Evolutionary conservation across 2,797 vertebrate species (phyloP), one percentile per base, ranked within the genome.

Genomic region (Anguilla obscura): DNA sequence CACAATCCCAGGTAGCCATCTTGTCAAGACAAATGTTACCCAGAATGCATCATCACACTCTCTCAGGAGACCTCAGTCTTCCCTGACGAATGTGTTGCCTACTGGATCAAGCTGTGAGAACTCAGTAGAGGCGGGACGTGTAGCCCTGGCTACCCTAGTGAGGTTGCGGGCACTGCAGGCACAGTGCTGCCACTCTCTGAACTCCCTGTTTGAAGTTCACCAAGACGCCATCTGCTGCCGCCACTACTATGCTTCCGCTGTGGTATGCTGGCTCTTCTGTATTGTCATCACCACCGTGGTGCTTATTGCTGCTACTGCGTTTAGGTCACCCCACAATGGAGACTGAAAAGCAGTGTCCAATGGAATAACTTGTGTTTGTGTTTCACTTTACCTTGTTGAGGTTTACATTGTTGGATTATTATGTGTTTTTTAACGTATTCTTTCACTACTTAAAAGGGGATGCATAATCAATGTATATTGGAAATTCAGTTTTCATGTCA

Each of bases 1-100:
- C 24, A 24, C 9, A 69, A 48, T 63, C 58, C 63, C 85, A 86
- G 48, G 36, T 58, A 48, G 66, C 85, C 60, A 86, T 45, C 63
- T 48, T 18, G 85, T 66, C 56, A 71, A 60, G 24, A 74, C 66
- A n/a, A 27, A 86, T 48, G 21, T 86, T n/a, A 40, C 45, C 63
- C 36, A 86, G 66, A 69, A 86, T n/a, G 14, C 66, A 30, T 12
- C 10, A 33, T 21, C 24, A 40, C 40, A 33, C 66, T 48, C 18
- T 58, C 27, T 86, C 40, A 60, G 48, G 14, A 79, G 8, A 36
- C 16, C 36, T 86, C 12, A 18, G 18, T 27, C 69, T 54, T 50
- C 52, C 33, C n/a, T 54, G 86, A n/a, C 40, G 2, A 71, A 27
- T 27, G 10, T 71, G 69, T 30, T 27, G n/a, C 66, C 86, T 56